Evolutionary conservation across 1,140 invertebrate genomes (phyloP).

Genomic region (Achroia grisella): DNA sequence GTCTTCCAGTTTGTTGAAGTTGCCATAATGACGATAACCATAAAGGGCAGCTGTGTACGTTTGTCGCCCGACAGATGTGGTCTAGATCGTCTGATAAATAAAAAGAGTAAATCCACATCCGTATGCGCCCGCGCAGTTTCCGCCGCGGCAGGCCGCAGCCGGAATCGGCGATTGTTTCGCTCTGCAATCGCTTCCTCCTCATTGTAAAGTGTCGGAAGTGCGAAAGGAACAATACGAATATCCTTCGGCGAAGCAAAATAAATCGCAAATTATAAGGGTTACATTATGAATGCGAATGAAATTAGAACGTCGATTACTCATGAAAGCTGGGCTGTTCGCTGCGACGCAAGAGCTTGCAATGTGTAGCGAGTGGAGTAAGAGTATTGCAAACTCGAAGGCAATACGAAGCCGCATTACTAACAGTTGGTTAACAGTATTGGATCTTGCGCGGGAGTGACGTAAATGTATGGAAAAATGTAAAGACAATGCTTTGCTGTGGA

Average conservation of each 20-base stretch:
- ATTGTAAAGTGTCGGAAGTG: conserved; percentile 60
- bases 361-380: conserved; percentile 40
- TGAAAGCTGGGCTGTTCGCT: conserved; percentile 30
- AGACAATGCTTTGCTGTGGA: conserved; percentile 16
- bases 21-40: conserved; percentile 40
- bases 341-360: conserved; percentile 62
- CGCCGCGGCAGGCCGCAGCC: conserved; percentile 47
- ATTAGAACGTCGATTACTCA: conserved; percentile 52
- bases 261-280: conserved; percentile 11
- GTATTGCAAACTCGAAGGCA: conserved; percentile 41
- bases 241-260: conserved; percentile 1
- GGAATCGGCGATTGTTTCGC: conserved; percentile 61
- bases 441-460: conserved; percentile 35
- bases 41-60: conserved; percentile 56
- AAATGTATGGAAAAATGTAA: conserved; percentile 48
- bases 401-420: conserved; percentile 44
- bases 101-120: conserved; percentile 62
- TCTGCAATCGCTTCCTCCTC: conserved; percentile 57
- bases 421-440: conserved; percentile 47
- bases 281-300: conserved; percentile 26
- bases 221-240: conserved; percentile 39
- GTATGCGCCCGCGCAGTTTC: conserved; percentile 53
- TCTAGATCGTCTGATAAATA: conserved; percentile 61
- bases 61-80: conserved; percentile 63
- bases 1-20: conserved; percentile 34